phyloP scores from a whole-genome alignment of 2,888 invertebrate species.

The Aporophyla lueneburgensis region DNA sequence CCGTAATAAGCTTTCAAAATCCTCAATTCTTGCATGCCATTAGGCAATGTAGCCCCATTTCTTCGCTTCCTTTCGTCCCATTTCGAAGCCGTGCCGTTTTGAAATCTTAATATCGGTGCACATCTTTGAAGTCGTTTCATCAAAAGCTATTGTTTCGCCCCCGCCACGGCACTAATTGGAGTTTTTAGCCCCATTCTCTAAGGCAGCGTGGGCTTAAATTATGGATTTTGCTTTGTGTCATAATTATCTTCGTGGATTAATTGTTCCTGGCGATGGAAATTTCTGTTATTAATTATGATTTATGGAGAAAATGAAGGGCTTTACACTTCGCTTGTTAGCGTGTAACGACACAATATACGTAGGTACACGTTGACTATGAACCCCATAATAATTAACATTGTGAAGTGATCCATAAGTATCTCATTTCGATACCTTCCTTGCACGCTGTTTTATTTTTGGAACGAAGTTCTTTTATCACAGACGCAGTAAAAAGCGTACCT shows the following conservation, averaged over 20 bases:
- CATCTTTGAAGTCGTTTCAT: conserved; percentile 60
- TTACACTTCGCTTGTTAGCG: neutral
- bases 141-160: conserved; percentile 62
- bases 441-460: neutral
- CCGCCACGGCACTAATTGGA: conserved; percentile 58
- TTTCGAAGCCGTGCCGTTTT: conserved; percentile 43
- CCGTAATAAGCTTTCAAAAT: conserved; percentile 52
- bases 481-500: too few species aligned
- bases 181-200: conserved; percentile 61
- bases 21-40: conserved; percentile 57
- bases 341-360: neutral
- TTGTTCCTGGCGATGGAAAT: conserved; percentile 34
- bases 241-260: conserved; percentile 54
- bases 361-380: neutral
- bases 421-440: neutral
- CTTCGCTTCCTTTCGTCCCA: conserved; percentile 45
- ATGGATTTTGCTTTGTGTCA: conserved; percentile 59
- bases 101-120: conserved; percentile 61
- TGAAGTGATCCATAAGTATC: neutral
- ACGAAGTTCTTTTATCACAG: too few species aligned
- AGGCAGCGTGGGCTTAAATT: conserved; percentile 37
- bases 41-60: conserved; percentile 54
- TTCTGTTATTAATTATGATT: conserved; percentile 28
- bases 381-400: neutral
- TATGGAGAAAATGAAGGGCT: neutral